A percentile compares a stretch with the other conserved stretches of the same genome.
Conservation (phyloP, 2,113 vertebrate genomes). For the Equus przewalskii region DNA sequence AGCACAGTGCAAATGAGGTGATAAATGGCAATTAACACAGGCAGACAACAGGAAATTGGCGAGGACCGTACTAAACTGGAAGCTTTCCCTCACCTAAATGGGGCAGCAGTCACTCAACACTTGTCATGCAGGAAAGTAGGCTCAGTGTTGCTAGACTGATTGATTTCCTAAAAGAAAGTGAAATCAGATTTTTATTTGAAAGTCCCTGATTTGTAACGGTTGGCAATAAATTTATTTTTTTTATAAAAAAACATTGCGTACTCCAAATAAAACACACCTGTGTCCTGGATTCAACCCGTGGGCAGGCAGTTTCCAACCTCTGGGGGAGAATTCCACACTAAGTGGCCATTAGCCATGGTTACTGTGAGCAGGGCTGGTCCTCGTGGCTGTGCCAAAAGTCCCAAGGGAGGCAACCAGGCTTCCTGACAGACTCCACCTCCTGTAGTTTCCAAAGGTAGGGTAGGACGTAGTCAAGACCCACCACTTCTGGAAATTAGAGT, state of each 20-base stretch:
- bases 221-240: background rate
- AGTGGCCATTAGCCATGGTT: background rate
- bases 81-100: background rate
- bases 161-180: background rate
- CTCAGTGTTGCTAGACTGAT: background rate
- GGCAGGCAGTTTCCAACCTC: background rate
- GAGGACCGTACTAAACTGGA: background rate
- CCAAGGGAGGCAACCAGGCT: background rate
- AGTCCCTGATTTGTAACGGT: background rate
- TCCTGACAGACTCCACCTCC: background rate
- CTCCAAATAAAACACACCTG: background rate
- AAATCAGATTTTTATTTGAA: conserved; percentile 18
- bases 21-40: background rate
- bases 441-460: background rate
- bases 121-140: background rate
- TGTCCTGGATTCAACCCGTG: background rate
- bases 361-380: background rate
- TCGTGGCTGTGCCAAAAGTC: background rate
- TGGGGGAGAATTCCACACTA: background rate
- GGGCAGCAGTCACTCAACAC: background rate
- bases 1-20: background rate
- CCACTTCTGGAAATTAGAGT: background rate
- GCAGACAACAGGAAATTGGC: background rate
- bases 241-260: background rate
- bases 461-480: background rate